Base-by-base conservation (phyloP, 37 sponge, comb jelly and placozoan genomes). In the Aplysina aerophoba region DNA sequence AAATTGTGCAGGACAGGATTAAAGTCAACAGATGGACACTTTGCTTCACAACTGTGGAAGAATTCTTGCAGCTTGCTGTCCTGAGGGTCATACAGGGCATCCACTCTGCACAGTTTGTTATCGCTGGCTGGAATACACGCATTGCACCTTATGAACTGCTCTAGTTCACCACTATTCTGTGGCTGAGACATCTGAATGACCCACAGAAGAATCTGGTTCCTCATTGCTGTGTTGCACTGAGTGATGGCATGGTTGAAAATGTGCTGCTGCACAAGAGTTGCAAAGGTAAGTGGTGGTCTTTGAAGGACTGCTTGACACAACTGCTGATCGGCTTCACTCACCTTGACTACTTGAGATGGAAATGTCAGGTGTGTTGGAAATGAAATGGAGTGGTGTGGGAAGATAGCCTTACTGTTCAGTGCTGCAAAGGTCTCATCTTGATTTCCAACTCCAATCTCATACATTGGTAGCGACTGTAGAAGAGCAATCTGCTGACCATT, bases 121-220 rank as follows among this genome's bases (percentile, higher is more conserved):
- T 75, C 2, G 21, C 44, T 40, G 4, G 33, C 38, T 19, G 78
- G 78, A 75, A 75, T 24, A 4, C 24, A 28, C 5, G 64, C 64
- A 62, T n/a, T 28, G 4, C 64, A n/a, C 27, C 64, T 62, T 3
- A 62, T 62, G 11, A 62, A 62, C 64, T 27, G 64, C 64, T 62
- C 64, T 27, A 62, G 11, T 62, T 62, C 25, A 4, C 37, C 78
- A 75, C 24, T 41, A 15, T 41, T 53, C n/a, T 40, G 78, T 40
- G 78, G 78, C 22, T 75, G 44, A 41, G n/a, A 44, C 44, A 40
- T 75, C 54, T 62, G 6, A 16, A 91, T 16, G 17, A 91, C 39
- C 88, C 88, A 91, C 58, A 62, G 30, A 12, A 87, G 13, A 31
- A 91, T 27, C 5, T 67, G 22, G 34, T 91, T 82, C 37, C 85